Percentiles rank a stretch among this genome's conserved stretches.
Evolutionary conservation across 2,113 vertebrate species (phyloP).

Genomic region (Amia ocellicauda): DNA sequence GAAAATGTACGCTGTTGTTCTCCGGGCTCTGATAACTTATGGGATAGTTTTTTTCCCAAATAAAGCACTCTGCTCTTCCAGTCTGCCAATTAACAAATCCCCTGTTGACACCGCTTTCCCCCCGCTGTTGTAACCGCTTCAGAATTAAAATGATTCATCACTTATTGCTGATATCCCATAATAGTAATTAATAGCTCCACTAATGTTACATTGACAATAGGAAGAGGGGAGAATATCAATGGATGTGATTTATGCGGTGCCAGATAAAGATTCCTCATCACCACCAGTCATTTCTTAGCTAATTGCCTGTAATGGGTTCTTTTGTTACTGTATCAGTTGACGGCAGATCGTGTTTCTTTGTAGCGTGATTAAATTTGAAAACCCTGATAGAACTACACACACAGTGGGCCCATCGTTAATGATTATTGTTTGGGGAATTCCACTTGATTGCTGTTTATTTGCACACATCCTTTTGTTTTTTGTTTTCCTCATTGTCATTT

Average conservation of each 20-base stretch:
- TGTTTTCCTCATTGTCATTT: neutral
- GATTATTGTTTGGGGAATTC: constrained; percentile 17
- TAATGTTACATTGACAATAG: constrained; percentile 36
- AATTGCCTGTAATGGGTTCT: constrained; percentile 43
- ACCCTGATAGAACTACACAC: constrained; percentile 12
- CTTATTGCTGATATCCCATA: constrained; percentile 30
- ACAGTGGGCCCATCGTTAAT: constrained; percentile 7
- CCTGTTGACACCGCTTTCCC: constrained; percentile 28
- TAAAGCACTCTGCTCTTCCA: neutral
- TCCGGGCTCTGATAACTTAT: no score
- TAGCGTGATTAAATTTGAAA: constrained; percentile 13
- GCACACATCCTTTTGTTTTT: neutral
- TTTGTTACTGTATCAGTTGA: constrained; percentile 34
- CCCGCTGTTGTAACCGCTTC: constrained; percentile 22
- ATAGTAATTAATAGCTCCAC: constrained; percentile 27
- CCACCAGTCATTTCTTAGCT: constrained; percentile 31
- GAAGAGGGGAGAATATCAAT: constrained; percentile 29
- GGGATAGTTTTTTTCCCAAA: no score
- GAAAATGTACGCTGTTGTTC: no score
- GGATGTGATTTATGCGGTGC: constrained; percentile 18
- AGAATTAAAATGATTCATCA: constrained; percentile 31
- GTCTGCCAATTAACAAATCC: constrained; percentile 34
- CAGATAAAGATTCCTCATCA: constrained; percentile 32
- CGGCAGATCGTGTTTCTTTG: constrained; percentile 20
- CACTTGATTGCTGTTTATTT: constrained; percentile 22